phyloP scores from a whole-genome alignment of 2,888 invertebrate species.

The Nesidiocoris tenuis region DNA sequence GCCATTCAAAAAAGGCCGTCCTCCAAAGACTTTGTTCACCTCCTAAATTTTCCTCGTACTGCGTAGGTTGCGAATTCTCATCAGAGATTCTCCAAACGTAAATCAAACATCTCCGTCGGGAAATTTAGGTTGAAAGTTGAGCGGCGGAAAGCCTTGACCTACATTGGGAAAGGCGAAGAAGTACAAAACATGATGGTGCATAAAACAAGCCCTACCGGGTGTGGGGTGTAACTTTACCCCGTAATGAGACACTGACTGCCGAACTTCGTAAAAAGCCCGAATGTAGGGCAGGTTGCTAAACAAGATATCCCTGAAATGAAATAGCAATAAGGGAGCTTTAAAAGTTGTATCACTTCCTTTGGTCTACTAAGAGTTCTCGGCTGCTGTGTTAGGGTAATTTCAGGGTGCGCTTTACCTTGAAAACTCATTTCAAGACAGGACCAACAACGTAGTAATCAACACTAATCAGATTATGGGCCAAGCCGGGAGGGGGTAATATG shows the following conservation, averaged over 20 bases:
- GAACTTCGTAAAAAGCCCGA: not conserved
- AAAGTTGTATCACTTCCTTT: no score
- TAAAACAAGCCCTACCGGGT: not conserved
- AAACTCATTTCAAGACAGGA: no score
- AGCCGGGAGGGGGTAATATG: no score
- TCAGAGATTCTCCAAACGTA: not conserved
- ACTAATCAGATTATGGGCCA: no score
- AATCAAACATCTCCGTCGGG: not conserved
- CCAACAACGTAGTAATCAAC: no score
- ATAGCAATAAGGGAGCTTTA: not conserved
- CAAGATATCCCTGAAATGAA: not conserved
- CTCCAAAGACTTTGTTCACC: not conserved
- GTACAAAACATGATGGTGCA: not conserved
- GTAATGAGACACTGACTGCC: not conserved
- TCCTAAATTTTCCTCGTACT: not conserved
- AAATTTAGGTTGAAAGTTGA: not conserved
- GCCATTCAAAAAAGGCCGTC: no score
- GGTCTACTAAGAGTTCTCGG: no score
- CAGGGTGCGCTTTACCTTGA: no score
- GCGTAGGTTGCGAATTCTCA: not conserved
- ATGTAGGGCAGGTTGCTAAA: not conserved
- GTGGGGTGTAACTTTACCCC: not conserved
- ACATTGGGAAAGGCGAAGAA: not conserved
- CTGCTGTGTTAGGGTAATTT: no score
- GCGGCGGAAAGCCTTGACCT: not conserved